Evolutionary conservation across 2,888 invertebrate genomes (phyloP).

Genomic region (Odontocerum albicorne): DNA sequence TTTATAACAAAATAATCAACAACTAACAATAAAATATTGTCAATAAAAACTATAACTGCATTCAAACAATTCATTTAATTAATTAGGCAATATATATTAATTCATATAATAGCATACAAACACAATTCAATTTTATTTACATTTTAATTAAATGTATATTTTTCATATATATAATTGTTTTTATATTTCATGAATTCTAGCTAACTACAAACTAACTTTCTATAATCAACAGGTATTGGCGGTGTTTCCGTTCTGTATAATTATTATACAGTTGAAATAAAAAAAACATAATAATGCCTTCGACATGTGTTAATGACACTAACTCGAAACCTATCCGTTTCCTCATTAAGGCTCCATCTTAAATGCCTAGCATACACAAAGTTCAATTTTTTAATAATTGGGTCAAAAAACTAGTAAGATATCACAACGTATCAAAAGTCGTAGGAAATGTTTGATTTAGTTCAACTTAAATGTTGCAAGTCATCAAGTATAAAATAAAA

Average conservation of each 20-base stretch:
- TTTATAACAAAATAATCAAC: slow-evolving; percentile 34
- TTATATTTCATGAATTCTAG: too few relatives aligned
- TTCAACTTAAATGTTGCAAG: slow-evolving; percentile 2
- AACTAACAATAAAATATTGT: slow-evolving; percentile 34
- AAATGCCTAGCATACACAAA: slow-evolving; percentile 23
- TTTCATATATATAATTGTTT: too few relatives aligned
- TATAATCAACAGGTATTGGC: slow-evolving; percentile 21
- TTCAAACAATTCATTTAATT: slow-evolving; percentile 28
- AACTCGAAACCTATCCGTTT: not conserved
- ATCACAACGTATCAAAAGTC: slow-evolving; percentile 15
- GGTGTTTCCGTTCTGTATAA: slow-evolving; percentile 7
- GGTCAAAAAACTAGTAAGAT: slow-evolving; percentile 19
- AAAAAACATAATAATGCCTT: too few relatives aligned
- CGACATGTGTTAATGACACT: not conserved
- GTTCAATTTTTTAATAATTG: slow-evolving; percentile 9
- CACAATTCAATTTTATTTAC: slow-evolving; percentile 20
- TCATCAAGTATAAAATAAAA: slow-evolving; percentile 1
- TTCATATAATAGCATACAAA: slow-evolving; percentile 26
- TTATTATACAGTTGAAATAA: slow-evolving; percentile 5
- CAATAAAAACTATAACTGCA: slow-evolving; percentile 29
- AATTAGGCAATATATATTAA: slow-evolving; percentile 29
- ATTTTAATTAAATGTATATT: slow-evolving; percentile 24
- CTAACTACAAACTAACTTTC: slow-evolving; percentile 24
- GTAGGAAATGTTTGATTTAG: slow-evolving; percentile 3
- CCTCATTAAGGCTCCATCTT: slow-evolving; percentile 2